These are phyloP conservation scores for Perodicticus potto DNA, from an alignment of 2,797 vertebrate species.

Conservation along the genomic window DNA sequence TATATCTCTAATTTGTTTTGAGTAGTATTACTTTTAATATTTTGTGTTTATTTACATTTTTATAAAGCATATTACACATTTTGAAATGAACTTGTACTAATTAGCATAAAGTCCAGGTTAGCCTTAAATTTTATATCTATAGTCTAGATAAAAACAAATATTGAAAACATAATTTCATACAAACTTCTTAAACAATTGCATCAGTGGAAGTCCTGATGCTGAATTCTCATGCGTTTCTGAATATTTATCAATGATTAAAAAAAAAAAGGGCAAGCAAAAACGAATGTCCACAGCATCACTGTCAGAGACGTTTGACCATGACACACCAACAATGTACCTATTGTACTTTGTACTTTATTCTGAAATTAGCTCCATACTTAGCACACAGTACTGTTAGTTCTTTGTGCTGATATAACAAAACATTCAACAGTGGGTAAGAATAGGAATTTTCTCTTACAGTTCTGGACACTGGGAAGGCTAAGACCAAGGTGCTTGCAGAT, in stretches of 20 bases:
- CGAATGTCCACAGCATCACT: background rate
- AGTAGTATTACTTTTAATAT: background rate
- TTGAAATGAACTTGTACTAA: background rate
- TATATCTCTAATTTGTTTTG: background rate
- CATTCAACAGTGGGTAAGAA: background rate
- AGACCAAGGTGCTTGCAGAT: background rate
- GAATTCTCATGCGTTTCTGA: background rate
- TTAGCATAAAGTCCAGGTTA: background rate
- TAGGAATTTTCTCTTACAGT: background rate
- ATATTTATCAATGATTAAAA: background rate
- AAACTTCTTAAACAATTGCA: background rate
- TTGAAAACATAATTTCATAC: background rate
- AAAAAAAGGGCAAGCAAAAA: background rate
- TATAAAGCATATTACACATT: background rate
- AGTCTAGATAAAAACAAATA: background rate
- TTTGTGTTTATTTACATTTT: background rate
- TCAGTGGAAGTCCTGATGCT: background rate
- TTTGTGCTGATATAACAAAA: background rate
- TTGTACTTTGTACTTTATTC: background rate
- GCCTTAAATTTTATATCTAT: background rate
- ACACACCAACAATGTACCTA: background rate
- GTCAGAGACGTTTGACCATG: fast-evolving
- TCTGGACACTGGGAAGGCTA: background rate
- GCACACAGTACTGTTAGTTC: background rate
- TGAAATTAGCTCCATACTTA: background rate